These are phyloP conservation scores for Drosophila neotestacea DNA, from an alignment of 2,888 invertebrate species.

Conservation along the genomic window DNA sequence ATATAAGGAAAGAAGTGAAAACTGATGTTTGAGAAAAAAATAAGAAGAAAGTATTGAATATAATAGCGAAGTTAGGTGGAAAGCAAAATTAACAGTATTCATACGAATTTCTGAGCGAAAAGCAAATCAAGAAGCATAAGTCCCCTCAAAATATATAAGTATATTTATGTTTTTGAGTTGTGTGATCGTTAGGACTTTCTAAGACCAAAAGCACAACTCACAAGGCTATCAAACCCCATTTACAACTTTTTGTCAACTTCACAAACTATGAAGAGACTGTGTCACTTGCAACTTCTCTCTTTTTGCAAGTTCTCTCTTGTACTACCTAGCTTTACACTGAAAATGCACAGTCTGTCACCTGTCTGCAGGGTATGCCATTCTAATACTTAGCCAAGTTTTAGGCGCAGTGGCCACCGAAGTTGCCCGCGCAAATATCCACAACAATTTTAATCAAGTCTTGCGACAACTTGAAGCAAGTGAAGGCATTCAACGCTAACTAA, in stretches of 20 bases:
- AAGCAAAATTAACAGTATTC: neutral
- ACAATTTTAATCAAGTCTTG: slow-evolving; percentile 63
- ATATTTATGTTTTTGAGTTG: no score
- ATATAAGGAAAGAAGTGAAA: no score
- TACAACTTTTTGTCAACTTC: no score
- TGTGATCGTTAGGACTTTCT: no score
- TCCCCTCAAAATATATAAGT: no score
- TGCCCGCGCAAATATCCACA: slow-evolving; percentile 28
- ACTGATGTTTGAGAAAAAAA: no score
- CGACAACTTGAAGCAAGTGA: slow-evolving; percentile 42
- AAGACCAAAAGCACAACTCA: no score
- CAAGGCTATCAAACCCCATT: no score
- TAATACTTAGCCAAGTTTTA: slow-evolving; percentile 38
- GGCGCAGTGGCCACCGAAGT: slow-evolving; percentile 28
- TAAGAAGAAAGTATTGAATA: no score
- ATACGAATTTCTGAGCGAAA: neutral
- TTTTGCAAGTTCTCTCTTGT: neutral
- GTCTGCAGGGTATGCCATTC: slow-evolving; percentile 21
- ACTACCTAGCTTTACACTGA: neutral
- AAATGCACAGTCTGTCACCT: no score
- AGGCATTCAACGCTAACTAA: slow-evolving; percentile 29
- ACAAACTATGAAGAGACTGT: no score
- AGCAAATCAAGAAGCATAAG: neutral
- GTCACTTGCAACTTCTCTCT: no score
- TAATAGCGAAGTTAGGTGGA: neutral